Conservation (phyloP, 1,140 invertebrate genomes). For the Ericerus pela region DNA sequence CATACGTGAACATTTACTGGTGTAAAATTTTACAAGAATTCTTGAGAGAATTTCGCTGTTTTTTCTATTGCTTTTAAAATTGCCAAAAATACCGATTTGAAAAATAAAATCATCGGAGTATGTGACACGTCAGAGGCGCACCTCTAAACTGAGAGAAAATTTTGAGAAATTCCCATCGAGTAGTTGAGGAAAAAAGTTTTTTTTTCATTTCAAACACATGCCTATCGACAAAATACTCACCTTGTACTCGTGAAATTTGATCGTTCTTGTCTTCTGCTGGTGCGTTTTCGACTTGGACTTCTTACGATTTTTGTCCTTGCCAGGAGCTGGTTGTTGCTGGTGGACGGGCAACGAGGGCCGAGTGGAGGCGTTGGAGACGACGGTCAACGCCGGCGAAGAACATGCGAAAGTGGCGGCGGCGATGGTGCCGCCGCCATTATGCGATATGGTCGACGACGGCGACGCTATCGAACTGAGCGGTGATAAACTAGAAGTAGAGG, state of each 20-base stretch:
- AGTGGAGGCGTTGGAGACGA: conserved; percentile 24
- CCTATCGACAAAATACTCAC: no score
- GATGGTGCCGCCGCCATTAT: conserved; percentile 37
- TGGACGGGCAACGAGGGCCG: conserved; percentile 41
- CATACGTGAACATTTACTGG: no score
- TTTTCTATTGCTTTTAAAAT: no score
- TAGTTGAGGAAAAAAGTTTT: no score
- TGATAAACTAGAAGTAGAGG: conserved; percentile 20
- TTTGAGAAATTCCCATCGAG: no score
- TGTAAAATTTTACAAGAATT: no score
- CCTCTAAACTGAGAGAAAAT: no score
- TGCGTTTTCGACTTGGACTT: conserved; percentile 66
- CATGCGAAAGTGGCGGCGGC: conserved; percentile 17
- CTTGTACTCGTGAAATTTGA: conserved; percentile 98
- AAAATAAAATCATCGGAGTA: no score
- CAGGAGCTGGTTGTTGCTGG: conserved; percentile 40
- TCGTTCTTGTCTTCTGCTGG: conserved; percentile 68
- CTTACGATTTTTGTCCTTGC: conserved; percentile 71
- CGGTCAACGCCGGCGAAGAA: conserved; percentile 14
- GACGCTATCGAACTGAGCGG: conserved; percentile 21
- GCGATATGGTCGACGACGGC: conserved; percentile 17
- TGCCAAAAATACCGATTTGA: no score
- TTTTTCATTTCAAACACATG: no score
- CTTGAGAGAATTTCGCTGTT: no score
- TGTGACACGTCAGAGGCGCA: no score